Evolutionary conservation across 2,888 invertebrate species (phyloP).

Genomic region (Gortyna flavago): DNA sequence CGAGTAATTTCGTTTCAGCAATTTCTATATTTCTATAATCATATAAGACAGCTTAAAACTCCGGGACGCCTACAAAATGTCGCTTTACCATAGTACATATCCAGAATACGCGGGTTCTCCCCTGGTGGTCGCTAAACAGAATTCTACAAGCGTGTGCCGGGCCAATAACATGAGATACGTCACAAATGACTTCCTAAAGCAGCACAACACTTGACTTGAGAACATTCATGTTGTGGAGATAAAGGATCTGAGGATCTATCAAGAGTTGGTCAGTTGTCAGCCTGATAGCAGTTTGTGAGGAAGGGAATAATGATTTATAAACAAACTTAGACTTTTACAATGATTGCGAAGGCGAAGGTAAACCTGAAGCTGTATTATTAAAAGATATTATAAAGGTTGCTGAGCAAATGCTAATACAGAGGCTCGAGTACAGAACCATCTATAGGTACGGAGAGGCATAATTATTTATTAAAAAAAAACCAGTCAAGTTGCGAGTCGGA

Average conservation of each 20-base stretch:
- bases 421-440: no score
- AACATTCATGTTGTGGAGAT: slow-evolving; percentile 23
- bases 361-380: neutral
- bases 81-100: neutral
- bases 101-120: slow-evolving; percentile 63
- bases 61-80: neutral
- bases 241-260: slow-evolving; percentile 8
- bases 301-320: neutral
- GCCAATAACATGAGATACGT: slow-evolving; percentile 67
- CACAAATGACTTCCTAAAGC: slow-evolving; percentile 62
- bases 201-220: slow-evolving; percentile 39
- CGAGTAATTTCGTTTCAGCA: neutral
- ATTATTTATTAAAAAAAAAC: no score
- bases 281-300: neutral
- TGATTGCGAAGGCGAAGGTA: no score
- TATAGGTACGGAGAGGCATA: no score
- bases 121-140: slow-evolving; percentile 67
- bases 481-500: no score
- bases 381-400: neutral
- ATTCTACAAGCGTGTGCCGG: slow-evolving; percentile 59
- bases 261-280: neutral
- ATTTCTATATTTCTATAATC: neutral
- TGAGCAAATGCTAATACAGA: neutral
- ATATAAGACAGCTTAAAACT: neutral
- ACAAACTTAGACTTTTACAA: neutral